These are phyloP conservation scores for Lepidotrigona ventralis DNA, from an alignment of 1,140 invertebrate genomes.

Conservation along the genomic window DNA sequence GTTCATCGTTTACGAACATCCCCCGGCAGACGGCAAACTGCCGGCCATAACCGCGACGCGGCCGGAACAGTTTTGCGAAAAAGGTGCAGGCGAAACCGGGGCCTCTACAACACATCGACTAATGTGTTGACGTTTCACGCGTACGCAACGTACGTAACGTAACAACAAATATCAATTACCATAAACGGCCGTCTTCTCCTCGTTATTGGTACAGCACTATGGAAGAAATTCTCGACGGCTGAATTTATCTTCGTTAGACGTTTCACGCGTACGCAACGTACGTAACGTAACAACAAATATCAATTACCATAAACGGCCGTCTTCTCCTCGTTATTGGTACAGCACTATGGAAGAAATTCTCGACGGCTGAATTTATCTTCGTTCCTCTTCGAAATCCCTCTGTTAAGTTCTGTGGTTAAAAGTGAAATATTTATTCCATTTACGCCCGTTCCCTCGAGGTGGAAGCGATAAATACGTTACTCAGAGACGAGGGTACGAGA, in stretches of 20 bases:
- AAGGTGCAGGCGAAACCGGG: conserved; percentile 24
- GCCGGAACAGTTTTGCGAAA: conserved; percentile 54
- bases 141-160: conserved; percentile 34
- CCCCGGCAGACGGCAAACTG: conserved; percentile 64
- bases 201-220: background rate
- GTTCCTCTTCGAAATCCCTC: background rate
- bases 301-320: conserved; percentile 47
- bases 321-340: background rate
- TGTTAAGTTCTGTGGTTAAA: background rate
- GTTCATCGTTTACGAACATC: conserved; percentile 57
- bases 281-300: conserved; percentile 52
- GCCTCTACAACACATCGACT: conserved; percentile 6
- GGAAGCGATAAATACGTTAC: background rate
- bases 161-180: conserved; percentile 61
- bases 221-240: background rate
- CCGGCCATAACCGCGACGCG: conserved; percentile 53
- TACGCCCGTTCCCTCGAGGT: background rate
- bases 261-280: conserved; percentile 27
- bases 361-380: background rate
- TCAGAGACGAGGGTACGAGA: no score
- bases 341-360: background rate
- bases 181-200: conserved; percentile 2
- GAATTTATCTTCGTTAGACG: conserved; percentile 7
- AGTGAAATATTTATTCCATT: background rate
- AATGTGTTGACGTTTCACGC: conserved; percentile 52